Conservation (phyloP, 1,140 invertebrate genomes). For the Formica exsecta region DNA sequence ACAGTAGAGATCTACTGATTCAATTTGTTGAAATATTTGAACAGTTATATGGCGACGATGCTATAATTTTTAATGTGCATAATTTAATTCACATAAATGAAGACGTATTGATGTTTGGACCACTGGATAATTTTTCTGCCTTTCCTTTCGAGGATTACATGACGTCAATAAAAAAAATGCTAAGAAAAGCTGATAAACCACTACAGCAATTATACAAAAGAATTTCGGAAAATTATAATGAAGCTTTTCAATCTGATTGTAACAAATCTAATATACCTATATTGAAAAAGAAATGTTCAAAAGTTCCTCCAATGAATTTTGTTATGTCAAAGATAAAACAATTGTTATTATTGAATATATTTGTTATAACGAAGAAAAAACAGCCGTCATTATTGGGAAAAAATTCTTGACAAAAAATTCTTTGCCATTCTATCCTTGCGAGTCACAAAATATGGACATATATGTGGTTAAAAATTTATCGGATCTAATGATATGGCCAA, state of each 20-base stretch:
- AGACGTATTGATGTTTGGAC: conserved; percentile 47
- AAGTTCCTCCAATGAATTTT: no score
- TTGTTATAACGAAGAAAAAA: neutral
- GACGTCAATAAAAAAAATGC: conserved; percentile 52
- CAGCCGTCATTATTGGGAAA: conserved; percentile 1
- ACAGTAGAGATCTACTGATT: conserved; percentile 47
- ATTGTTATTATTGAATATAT: conserved; percentile 30
- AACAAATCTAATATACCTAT: neutral
- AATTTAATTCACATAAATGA: conserved; percentile 62
- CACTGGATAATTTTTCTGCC: conserved; percentile 57
- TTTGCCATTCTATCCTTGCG: conserved; percentile 10
- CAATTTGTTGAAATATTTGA: conserved; percentile 51
- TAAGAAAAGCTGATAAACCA: conserved; percentile 46
- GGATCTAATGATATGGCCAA: neutral
- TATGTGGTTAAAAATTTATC: neutral
- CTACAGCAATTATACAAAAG: conserved; percentile 28
- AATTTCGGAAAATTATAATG: conserved; percentile 10
- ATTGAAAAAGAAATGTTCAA: conserved; percentile 7
- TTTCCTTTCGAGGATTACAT: conserved; percentile 70
- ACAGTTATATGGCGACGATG: conserved; percentile 43
- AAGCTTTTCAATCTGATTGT: neutral
- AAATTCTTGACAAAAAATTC: conserved; percentile 1
- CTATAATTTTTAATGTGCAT: conserved; percentile 62
- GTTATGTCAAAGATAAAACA: conserved; percentile 27
- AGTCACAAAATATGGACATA: neutral